These are phyloP conservation scores for Anas bernieri DNA, from an alignment of 2,797 vertebrate genomes.

Conservation along the genomic window DNA sequence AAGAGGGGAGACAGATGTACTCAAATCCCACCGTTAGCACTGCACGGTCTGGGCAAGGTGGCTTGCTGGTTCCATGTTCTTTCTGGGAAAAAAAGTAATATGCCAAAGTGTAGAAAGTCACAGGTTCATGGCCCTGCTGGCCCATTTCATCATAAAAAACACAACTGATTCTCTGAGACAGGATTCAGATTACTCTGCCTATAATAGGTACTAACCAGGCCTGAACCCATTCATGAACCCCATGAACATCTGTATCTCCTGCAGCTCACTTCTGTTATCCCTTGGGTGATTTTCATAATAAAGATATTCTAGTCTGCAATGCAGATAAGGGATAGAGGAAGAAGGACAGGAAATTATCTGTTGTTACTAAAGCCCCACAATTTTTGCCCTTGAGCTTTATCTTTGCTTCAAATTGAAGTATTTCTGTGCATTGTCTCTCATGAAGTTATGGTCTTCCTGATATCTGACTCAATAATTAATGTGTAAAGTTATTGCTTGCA, in stretches of 20 bases:
- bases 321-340: neutral
- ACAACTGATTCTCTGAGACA: neutral
- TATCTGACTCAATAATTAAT: slow-evolving; percentile 80
- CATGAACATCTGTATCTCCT: neutral
- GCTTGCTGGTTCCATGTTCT: neutral
- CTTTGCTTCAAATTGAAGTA: slow-evolving; percentile 31
- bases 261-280: neutral
- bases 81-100: neutral
- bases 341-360: slow-evolving; percentile 5
- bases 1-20: neutral
- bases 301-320: neutral
- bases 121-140: neutral
- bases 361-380: slow-evolving; percentile 21
- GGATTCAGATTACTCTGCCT: neutral
- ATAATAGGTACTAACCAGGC: neutral
- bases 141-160: neutral
- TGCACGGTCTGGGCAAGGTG: neutral
- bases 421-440: slow-evolving; percentile 52
- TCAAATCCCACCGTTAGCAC: neutral
- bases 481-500: slow-evolving; percentile 76
- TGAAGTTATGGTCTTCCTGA: slow-evolving; percentile 61
- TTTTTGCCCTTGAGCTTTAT: slow-evolving; percentile 49
- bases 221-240: neutral
- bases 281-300: neutral
- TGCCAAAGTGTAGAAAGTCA: neutral